Percentiles rank a stretch among this genome's conserved stretches.
These are phyloP conservation scores for Dusona sp. DNA, from an alignment of 2,888 invertebrate species.

Conservation along the genomic window DNA sequence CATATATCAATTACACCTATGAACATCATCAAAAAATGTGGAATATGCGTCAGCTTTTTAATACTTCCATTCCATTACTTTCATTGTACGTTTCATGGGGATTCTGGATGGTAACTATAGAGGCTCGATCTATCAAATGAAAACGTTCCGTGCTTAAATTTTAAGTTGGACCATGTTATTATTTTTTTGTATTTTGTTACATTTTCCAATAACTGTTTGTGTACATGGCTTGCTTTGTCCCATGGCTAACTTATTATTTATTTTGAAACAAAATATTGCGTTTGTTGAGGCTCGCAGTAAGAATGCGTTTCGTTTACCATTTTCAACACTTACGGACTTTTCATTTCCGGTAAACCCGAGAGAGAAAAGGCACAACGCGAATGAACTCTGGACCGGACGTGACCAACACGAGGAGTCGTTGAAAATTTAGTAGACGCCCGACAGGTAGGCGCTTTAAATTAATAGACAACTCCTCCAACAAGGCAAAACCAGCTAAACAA, in stretches of 20 bases:
- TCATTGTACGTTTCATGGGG: background rate
- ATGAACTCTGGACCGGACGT: constrained; percentile 18
- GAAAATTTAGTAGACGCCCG: constrained; percentile 35
- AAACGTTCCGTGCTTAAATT: background rate
- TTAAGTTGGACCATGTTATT: background rate
- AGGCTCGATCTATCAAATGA: background rate
- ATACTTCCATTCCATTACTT: background rate
- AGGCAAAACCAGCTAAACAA: constrained; percentile 31
- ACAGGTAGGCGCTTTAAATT: constrained; percentile 40
- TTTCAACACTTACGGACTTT: background rate
- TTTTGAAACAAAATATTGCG: background rate
- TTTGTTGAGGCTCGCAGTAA: background rate
- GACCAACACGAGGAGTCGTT: constrained; percentile 36
- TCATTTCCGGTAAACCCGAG: background rate
- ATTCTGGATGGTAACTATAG: background rate
- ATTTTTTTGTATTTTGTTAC: background rate
- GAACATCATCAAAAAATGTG: background rate
- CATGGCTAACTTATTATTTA: too few relatives aligned
- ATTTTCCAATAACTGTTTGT: background rate
- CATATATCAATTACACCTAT: background rate
- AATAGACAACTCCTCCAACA: constrained; percentile 35
- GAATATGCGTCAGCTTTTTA: background rate
- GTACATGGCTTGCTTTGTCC: too few relatives aligned
- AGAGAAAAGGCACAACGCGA: constrained; percentile 12
- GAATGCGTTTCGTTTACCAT: background rate